phyloP scores from a whole-genome alignment of 1,140 invertebrate species.

The Berghia stephanieae region DNA sequence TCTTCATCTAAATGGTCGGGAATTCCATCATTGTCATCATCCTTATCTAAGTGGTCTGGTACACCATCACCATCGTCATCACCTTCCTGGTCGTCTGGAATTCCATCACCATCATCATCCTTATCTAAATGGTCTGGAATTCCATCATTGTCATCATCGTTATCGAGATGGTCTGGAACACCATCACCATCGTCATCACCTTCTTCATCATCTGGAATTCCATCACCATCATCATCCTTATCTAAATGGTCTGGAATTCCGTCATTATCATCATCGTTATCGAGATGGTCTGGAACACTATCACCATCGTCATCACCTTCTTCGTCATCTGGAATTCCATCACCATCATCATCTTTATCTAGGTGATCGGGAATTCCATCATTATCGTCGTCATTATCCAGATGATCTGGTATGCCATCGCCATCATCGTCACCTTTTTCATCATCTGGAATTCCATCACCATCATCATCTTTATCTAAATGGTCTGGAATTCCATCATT shows the following conservation, averaged over 20 bases:
- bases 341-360: constrained; percentile 48
- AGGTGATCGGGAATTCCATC: constrained; percentile 54
- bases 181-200: constrained; percentile 55
- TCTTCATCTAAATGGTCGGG: constrained; percentile 50
- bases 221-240: constrained; percentile 47
- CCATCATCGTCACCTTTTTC: constrained; percentile 44
- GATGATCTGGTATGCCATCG: constrained; percentile 43
- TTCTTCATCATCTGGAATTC: constrained; percentile 52
- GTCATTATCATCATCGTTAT: constrained; percentile 47
- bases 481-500: constrained; percentile 54
- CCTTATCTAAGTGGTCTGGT: constrained; percentile 48
- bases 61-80: constrained; percentile 52
- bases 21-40: constrained; percentile 51
- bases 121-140: constrained; percentile 52
- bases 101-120: constrained; percentile 56
- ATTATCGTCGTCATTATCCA: constrained; percentile 49
- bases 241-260: constrained; percentile 52
- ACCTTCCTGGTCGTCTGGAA: constrained; percentile 49
- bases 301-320: constrained; percentile 45
- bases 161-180: constrained; percentile 51
- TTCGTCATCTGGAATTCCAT: constrained; percentile 51
- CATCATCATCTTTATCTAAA: constrained; percentile 44
- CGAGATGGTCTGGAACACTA: constrained; percentile 40
- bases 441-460: constrained; percentile 45
- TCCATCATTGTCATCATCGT: constrained; percentile 56